Percentiles rank a stretch among this genome's conserved stretches.
Conservation (phyloP, 2,797 vertebrate species). For the Cryptoblepharus egeriae region DNA sequence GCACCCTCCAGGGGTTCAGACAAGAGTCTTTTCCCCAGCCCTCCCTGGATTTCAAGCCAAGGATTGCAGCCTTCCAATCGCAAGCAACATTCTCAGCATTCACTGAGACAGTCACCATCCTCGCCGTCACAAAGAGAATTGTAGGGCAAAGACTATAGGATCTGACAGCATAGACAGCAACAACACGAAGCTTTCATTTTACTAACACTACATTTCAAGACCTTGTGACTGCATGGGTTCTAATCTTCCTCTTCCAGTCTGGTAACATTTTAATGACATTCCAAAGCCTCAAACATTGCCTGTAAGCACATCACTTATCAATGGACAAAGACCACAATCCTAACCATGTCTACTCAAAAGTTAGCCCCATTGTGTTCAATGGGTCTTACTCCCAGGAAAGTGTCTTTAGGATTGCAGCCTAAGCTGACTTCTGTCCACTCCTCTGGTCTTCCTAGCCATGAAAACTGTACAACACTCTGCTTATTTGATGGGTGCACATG, state of each 20-base stretch:
- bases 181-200: background rate
- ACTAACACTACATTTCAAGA: background rate
- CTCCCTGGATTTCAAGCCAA: too few relatives aligned
- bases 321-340: too few relatives aligned
- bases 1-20: too few relatives aligned
- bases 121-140: too few relatives aligned
- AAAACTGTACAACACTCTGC: background rate
- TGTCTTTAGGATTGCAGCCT: too few relatives aligned
- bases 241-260: background rate
- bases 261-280: background rate
- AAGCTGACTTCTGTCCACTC: background rate
- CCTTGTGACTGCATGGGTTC: background rate
- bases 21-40: too few relatives aligned
- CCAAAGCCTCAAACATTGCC: background rate
- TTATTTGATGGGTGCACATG: background rate
- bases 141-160: background rate
- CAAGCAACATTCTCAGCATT: too few relatives aligned
- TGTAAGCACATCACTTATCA: background rate
- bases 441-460: background rate
- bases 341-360: too few relatives aligned
- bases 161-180: background rate
- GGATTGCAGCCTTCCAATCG: too few relatives aligned
- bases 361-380: too few relatives aligned
- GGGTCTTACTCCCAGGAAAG: too few relatives aligned
- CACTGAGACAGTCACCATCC: too few relatives aligned